phyloP scores from a whole-genome alignment of 2,888 invertebrate species.

The Aethes cnicana region DNA sequence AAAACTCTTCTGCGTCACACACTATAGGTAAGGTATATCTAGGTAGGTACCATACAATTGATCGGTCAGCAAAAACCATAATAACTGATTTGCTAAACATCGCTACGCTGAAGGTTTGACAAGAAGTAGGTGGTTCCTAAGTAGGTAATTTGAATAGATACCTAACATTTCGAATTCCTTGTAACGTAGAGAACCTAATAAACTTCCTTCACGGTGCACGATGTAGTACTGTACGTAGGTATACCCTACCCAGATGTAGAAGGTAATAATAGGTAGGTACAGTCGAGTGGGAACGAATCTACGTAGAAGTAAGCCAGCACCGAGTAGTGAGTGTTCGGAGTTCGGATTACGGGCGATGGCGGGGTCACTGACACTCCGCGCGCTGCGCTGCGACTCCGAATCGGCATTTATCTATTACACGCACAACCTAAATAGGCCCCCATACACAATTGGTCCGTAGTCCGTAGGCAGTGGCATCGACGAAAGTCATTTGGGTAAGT shows the following conservation, averaged over 20 bases:
- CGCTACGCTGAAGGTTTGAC: too few species aligned
- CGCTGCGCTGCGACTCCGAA: slow-evolving; percentile 16
- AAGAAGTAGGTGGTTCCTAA: too few species aligned
- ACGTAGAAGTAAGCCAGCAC: slow-evolving; percentile 52
- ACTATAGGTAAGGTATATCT: too few species aligned
- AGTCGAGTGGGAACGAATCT: slow-evolving; percentile 24
- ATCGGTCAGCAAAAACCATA: too few species aligned
- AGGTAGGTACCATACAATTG: too few species aligned
- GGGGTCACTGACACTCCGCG: slow-evolving; percentile 71
- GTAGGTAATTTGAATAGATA: too few species aligned
- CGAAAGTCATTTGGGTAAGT: slow-evolving; percentile 10
- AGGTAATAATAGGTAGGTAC: slow-evolving; percentile 1
- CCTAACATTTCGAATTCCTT: too few species aligned
- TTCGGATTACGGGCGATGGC: slow-evolving; percentile 51
- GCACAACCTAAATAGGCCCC: slow-evolving; percentile 30
- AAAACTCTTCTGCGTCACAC: too few species aligned
- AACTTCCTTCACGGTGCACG: too few species aligned
- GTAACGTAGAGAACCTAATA: too few species aligned
- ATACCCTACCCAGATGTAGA: neutral
- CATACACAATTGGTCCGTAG: slow-evolving; percentile 16
- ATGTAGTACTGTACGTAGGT: neutral
- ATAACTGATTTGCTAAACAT: too few species aligned
- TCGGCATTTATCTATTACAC: slow-evolving; percentile 29
- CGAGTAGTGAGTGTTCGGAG: slow-evolving; percentile 46
- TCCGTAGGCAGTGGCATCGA: neutral